These are phyloP conservation scores for Arrhamphus sclerolepis DNA, from an alignment of 2,797 vertebrate species.

Conservation along the genomic window DNA sequence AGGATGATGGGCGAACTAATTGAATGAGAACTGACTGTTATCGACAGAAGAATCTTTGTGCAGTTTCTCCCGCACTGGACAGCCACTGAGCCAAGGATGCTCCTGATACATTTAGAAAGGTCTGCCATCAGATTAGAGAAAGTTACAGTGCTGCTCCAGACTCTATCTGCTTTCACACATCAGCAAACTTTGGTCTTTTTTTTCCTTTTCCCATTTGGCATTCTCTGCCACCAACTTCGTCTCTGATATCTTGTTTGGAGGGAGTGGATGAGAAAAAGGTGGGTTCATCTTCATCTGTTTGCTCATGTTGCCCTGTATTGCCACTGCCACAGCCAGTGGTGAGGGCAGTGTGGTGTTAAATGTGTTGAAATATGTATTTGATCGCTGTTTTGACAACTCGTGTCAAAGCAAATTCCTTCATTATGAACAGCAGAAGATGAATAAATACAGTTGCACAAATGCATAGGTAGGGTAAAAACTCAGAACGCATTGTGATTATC, in stretches of 20 bases:
- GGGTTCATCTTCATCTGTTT: slow-evolving; percentile 62
- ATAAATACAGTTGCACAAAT: neutral
- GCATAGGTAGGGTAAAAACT: neutral
- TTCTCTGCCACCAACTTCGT: slow-evolving; percentile 38
- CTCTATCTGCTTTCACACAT: slow-evolving; percentile 74
- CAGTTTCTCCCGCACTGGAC: slow-evolving; percentile 44
- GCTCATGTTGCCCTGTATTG: slow-evolving; percentile 47
- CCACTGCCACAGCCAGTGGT: slow-evolving; percentile 17
- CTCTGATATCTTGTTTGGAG: slow-evolving; percentile 51
- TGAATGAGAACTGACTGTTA: slow-evolving; percentile 75
- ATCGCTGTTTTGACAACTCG: slow-evolving; percentile 27
- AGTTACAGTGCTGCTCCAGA: slow-evolving; percentile 52
- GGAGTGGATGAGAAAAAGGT: neutral
- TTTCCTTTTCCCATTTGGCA: slow-evolving; percentile 39
- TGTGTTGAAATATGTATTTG: slow-evolving; percentile 38
- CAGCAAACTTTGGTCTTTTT: slow-evolving; percentile 65
- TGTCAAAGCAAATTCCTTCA: slow-evolving; percentile 19
- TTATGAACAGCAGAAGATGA: neutral
- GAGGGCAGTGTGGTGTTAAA: neutral
- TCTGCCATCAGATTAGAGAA: slow-evolving; percentile 64
- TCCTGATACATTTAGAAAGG: slow-evolving; percentile 68
- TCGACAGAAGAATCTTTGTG: slow-evolving; percentile 68
- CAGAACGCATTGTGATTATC: neutral
- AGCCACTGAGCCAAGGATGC: slow-evolving; percentile 54
- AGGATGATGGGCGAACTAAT: slow-evolving; percentile 69